Percentiles rank a stretch among this genome's conserved stretches.
Evolutionary conservation across 1,140 invertebrate species (phyloP).

Genomic region (Calycopis cecrops): DNA sequence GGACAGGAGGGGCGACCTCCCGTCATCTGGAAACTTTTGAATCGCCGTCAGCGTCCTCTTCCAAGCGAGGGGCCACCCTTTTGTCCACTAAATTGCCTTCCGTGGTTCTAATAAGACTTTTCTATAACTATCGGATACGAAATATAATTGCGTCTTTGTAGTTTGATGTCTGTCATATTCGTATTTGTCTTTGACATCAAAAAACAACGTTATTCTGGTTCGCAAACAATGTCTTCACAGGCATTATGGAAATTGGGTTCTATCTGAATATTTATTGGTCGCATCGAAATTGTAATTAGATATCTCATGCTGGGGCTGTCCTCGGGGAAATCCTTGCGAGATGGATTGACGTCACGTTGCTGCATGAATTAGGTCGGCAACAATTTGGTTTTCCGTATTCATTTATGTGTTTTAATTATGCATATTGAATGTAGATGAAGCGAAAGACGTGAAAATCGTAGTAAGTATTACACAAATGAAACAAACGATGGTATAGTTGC

Average conservation of each 20-base stretch:
- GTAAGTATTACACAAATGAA: too few species aligned
- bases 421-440: too few species aligned
- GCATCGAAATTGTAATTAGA: constrained; percentile 65
- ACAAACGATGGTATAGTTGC: too few species aligned
- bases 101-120: constrained; percentile 59
- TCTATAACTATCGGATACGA: constrained; percentile 56
- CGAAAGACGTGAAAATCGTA: too few species aligned
- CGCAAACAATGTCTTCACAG: constrained; percentile 1
- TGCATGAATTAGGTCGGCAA: constrained; percentile 36
- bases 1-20: constrained; percentile 40
- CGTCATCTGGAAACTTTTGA: constrained; percentile 63
- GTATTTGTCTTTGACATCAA: constrained; percentile 34
- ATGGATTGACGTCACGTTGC: constrained; percentile 44
- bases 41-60: constrained; percentile 42
- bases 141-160: constrained; percentile 59
- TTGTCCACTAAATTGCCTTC: constrained; percentile 69
- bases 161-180: constrained; percentile 45
- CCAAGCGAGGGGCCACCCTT: constrained; percentile 46
- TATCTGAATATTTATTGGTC: constrained; percentile 69
- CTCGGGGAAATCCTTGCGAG: constrained; percentile 52
- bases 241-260: constrained; percentile 24
- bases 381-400: background rate
- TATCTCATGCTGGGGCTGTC: constrained; percentile 43
- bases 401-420: background rate
- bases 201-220: constrained; percentile 10